Conservation (phyloP, 1,140 invertebrate genomes). For the Zaprionus ghesquierei region DNA sequence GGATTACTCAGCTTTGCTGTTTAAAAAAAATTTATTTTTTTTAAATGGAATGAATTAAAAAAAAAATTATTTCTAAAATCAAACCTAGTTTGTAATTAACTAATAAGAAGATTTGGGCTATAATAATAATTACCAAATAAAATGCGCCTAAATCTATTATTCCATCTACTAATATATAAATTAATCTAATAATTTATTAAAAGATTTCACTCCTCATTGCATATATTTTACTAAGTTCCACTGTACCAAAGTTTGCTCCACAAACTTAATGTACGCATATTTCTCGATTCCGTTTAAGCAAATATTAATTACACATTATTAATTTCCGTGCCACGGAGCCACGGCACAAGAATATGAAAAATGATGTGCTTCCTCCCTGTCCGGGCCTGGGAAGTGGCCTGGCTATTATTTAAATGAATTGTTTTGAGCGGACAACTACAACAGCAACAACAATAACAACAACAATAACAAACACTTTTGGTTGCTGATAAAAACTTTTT, state of each 20-base stretch:
- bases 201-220: no score
- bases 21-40: no score
- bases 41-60: no score
- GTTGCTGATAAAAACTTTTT: constrained; percentile 46
- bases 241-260: background rate
- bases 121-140: no score
- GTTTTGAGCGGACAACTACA: constrained; percentile 53
- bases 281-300: constrained; percentile 42
- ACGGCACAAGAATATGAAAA: constrained; percentile 68
- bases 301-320: constrained; percentile 79
- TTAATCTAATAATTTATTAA: no score
- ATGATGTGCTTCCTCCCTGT: constrained; percentile 68
- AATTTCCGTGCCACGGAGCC: constrained; percentile 58
- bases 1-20: no score
- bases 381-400: constrained; percentile 54
- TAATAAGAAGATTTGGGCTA: no score
- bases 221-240: background rate
- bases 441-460: constrained; percentile 20
- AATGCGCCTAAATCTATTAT: no score
- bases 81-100: no score
- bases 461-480: constrained; percentile 36
- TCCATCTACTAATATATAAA: no score
- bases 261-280: background rate
- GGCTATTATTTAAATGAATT: constrained; percentile 79
- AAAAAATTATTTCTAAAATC: no score